These are phyloP conservation scores for Xiphorhynchus elegans DNA, from an alignment of 2,113 vertebrate species.

Conservation along the genomic window DNA sequence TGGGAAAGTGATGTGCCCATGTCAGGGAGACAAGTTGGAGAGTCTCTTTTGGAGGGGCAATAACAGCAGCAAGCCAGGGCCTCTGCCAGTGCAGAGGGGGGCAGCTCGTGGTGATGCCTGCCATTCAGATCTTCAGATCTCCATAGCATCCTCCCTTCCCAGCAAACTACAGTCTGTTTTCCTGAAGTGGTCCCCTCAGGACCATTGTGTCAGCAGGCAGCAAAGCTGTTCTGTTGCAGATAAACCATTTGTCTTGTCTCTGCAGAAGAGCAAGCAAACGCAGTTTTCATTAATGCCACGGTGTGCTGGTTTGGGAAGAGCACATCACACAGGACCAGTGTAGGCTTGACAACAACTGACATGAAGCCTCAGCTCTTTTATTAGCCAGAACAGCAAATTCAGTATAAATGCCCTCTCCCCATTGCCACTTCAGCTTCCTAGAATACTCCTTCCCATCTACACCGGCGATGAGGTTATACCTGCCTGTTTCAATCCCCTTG, in stretches of 20 bases:
- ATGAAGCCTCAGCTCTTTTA: background rate
- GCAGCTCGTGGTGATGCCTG: background rate
- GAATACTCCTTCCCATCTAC: background rate
- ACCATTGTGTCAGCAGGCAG: background rate
- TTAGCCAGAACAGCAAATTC: background rate
- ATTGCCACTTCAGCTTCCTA: background rate
- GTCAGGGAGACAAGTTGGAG: background rate
- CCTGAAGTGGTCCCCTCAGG: background rate
- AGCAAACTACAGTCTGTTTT: background rate
- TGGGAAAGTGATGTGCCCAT: background rate
- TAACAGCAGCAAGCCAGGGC: background rate
- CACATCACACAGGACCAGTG: background rate
- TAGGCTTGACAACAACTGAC: background rate
- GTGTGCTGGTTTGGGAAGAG: background rate
- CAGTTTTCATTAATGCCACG: background rate
- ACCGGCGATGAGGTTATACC: background rate
- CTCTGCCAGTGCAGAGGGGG: accelerated
- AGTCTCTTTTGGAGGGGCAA: background rate
- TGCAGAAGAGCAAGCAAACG: background rate
- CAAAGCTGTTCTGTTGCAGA: background rate
- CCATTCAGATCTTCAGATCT: background rate
- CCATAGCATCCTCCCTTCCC: background rate
- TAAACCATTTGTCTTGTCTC: background rate
- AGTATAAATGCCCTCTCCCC: background rate
- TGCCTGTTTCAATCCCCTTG: background rate